Evolutionary conservation across 2,797 vertebrate species (phyloP).

Genomic region (Peromyscus melanophrys): DNA sequence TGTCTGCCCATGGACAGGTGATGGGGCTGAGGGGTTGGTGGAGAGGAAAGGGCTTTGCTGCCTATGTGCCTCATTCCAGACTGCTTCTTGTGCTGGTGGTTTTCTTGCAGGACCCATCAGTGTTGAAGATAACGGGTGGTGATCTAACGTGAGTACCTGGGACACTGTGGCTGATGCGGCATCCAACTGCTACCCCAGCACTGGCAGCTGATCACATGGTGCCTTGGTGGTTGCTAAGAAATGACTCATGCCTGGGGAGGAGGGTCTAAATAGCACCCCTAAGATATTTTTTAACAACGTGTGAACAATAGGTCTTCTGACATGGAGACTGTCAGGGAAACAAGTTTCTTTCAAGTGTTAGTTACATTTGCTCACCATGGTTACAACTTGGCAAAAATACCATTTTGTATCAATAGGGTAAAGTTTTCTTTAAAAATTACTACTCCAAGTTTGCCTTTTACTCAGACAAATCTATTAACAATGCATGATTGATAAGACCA

Average conservation of each 20-base stretch:
- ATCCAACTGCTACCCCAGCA: neutral
- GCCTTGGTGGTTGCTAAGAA: neutral
- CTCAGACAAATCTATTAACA: neutral
- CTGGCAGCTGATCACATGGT: accelerated
- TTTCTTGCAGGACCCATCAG: accelerated
- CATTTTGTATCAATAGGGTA: neutral
- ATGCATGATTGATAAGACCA: accelerated
- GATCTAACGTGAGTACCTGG: accelerated
- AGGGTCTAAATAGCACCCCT: neutral
- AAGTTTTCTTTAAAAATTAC: neutral
- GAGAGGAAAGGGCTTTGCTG: accelerated
- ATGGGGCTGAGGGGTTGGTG: neutral
- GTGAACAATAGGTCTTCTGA: neutral
- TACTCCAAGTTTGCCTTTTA: neutral
- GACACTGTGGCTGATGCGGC: accelerated
- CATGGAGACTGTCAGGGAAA: neutral
- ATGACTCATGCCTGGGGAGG: neutral
- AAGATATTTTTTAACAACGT: neutral
- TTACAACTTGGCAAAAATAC: neutral
- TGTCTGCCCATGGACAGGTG: accelerated
- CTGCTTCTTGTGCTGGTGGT: neutral
- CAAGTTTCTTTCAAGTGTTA: neutral
- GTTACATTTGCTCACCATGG: neutral
- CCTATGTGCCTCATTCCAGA: neutral
- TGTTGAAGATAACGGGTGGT: neutral